Evolutionary conservation across 2,113 vertebrate species (phyloP).

Genomic region (Cryptotis parvus): DNA sequence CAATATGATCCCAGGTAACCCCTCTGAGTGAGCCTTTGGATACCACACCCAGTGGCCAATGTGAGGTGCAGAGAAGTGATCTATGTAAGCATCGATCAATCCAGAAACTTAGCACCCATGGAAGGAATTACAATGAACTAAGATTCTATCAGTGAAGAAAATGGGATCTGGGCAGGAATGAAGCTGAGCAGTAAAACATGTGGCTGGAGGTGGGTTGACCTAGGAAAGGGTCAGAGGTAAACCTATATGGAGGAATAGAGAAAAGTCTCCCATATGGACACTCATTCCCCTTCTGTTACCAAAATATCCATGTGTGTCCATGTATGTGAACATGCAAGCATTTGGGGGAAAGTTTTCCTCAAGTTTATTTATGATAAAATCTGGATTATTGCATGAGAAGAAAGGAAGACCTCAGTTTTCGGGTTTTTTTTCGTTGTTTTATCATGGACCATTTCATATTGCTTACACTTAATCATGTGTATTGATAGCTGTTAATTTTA

Average conservation of each 20-base stretch:
- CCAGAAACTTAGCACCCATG: background rate
- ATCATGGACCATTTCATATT: background rate
- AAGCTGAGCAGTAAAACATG: too few species aligned
- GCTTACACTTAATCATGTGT: background rate
- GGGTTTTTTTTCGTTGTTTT: background rate
- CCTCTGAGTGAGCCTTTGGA: background rate
- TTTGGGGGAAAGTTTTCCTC: background rate
- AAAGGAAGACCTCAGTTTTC: background rate
- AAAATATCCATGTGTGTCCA: background rate
- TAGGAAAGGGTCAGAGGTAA: too few species aligned
- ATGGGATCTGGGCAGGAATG: background rate
- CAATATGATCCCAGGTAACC: background rate
- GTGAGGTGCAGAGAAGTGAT: background rate
- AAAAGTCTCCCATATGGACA: background rate
- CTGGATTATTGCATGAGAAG: background rate
- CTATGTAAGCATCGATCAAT: background rate
- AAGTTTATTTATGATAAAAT: background rate
- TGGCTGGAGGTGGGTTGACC: too few species aligned
- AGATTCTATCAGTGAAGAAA: background rate
- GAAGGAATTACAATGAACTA: background rate
- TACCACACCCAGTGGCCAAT: background rate
- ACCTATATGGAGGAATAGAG: too few species aligned
- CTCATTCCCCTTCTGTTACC: background rate
- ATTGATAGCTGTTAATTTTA: background rate
- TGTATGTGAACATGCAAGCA: background rate